Conservation (phyloP, 2,113 vertebrate species). For the Dolichotis patagonum region DNA sequence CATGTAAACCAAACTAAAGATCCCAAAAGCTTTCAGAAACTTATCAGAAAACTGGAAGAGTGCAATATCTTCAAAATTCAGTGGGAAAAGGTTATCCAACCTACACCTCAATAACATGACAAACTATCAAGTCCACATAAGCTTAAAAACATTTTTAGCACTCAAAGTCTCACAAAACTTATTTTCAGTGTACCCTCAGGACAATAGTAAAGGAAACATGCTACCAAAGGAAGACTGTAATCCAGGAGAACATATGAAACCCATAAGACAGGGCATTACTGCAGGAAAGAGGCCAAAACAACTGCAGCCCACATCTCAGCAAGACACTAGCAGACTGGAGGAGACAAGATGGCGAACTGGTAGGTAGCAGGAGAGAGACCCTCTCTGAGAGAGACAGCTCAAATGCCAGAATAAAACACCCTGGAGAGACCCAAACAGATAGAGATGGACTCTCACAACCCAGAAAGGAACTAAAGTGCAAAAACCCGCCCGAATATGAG, state of each 20-base stretch:
- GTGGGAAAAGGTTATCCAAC: background rate
- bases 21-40: background rate
- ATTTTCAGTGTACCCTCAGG: background rate
- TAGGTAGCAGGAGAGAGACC: no score
- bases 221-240: background rate
- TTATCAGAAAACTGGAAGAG: background rate
- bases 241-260: background rate
- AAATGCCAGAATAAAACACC: no score
- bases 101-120: background rate
- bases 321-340: no score
- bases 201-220: background rate
- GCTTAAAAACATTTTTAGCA: constrained; percentile 13
- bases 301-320: no score
- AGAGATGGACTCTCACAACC: no score
- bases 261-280: background rate
- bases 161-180: background rate
- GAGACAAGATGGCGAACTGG: no score
- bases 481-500: no score
- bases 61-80: background rate
- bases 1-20: background rate
- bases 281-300: background rate
- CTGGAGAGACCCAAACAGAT: no score
- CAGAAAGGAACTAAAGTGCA: no score
- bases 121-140: background rate
- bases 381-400: no score